Base-by-base conservation (phyloP, 1,140 invertebrate species). In the Pissodes strobi region DNA sequence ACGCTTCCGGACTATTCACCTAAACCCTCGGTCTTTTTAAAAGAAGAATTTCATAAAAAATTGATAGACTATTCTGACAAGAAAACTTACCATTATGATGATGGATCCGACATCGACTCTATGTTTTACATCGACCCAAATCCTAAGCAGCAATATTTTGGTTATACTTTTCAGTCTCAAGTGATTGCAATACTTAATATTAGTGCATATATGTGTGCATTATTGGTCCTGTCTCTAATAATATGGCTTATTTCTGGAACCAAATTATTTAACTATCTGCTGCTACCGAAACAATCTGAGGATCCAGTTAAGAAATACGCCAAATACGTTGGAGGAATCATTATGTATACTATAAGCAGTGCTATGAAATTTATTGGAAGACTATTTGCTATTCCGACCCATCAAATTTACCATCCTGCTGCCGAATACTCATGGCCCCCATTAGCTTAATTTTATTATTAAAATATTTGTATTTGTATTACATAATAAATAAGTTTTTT, bases 351-450 rank as follows among this genome's bases (percentile, higher is more conserved):
- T 5, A 10, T 68, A 27, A 65, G 59, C 6, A 63, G 43, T 17
- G 9, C 66, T 27, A 41, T 68, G 25, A 56, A 39, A 41, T 58
- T 60, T n/a, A 22, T 70, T 30, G 62, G 59, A 23, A 51, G 41
- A 23, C 18, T 70, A 43, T 63, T 70, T 37, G 37, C 66, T 4
- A 68, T 68, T n/a, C 63, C 69, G n/a, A n/a, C n/a, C n/a, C n/a
- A n/a, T n/a, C n/a, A n/a, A n/a, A n/a, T n/a, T n/a, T n/a, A n/a
- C n/a, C n/a, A n/a, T n/a, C n/a, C n/a, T n/a, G n/a, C n/a, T n/a
- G n/a, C n/a, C n/a, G n/a, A n/a, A 34, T 18, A 17, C 10, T 1
- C 37, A 27, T 43, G 12, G 12, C 5, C 4, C 27, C 12, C 4
- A 4, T 4, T 12, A 30, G 27, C 30, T n/a, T n/a, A n/a, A n/a